These are phyloP conservation scores for Heliangelus exortis DNA, from an alignment of 2,797 vertebrate genomes.

Conservation along the genomic window DNA sequence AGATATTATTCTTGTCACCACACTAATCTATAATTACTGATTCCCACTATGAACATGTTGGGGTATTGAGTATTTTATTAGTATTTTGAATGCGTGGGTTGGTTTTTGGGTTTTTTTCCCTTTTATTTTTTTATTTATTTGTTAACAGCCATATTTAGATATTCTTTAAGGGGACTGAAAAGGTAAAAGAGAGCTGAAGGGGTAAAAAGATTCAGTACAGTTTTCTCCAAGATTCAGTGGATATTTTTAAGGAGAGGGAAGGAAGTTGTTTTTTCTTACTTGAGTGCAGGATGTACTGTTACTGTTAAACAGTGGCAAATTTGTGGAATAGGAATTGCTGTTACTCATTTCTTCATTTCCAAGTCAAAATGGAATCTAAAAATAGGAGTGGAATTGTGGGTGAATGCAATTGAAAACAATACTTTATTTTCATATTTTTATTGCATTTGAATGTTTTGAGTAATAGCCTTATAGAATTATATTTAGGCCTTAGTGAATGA, in stretches of 20 bases:
- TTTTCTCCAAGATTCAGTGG: background rate
- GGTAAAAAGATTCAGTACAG: background rate
- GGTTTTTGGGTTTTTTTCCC: background rate
- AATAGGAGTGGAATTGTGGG: constrained; percentile 3
- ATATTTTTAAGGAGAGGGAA: background rate
- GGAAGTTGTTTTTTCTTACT: constrained; percentile 32
- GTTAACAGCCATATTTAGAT: background rate
- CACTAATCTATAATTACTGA: background rate
- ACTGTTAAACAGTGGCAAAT: background rate
- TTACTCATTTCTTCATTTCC: constrained; percentile 11
- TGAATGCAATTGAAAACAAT: background rate
- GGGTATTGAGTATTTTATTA: background rate
- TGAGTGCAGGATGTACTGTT: background rate
- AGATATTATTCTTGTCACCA: background rate
- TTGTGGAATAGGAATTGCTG: constrained; percentile 37
- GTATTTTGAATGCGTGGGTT: background rate
- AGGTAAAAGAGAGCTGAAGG: background rate
- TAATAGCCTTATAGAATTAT: background rate
- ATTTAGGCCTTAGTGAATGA: background rate
- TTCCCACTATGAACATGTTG: rapidly evolving
- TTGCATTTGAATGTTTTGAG: background rate
- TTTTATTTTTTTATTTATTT: background rate
- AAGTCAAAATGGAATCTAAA: constrained; percentile 37
- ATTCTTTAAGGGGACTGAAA: background rate
- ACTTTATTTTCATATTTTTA: constrained; percentile 16